Percentiles rank a stretch among this genome's conserved stretches.
Conservation (phyloP, 2,113 vertebrate species). For the Crotophaga sulcirostris region DNA sequence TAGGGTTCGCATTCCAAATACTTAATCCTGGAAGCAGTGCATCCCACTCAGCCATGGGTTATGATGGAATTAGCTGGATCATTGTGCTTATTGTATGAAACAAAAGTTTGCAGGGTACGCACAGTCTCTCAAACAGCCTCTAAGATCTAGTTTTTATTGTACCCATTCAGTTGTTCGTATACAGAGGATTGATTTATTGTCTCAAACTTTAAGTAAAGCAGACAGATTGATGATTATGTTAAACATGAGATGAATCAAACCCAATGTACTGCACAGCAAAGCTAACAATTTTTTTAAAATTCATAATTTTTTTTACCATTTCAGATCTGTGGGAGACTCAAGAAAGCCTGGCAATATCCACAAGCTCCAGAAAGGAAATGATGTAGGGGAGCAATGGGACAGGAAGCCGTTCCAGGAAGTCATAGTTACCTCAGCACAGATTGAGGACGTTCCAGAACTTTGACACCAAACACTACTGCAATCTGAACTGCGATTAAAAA, state of each 20-base stretch:
- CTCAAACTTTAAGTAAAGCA: not conserved
- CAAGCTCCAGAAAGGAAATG: slow-evolving; percentile 76
- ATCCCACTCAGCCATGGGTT: not conserved
- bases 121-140: not conserved
- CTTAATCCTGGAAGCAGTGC: not conserved
- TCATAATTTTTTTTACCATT: slow-evolving; percentile 68
- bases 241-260: not conserved
- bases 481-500: slow-evolving; percentile 71
- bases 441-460: slow-evolving; percentile 69
- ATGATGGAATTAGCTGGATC: not conserved
- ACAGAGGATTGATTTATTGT: not conserved
- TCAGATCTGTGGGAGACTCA: slow-evolving; percentile 74
- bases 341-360: slow-evolving; percentile 74
- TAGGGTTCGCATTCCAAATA: not conserved
- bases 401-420: slow-evolving; percentile 81
- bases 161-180: not conserved
- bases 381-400: slow-evolving; percentile 75
- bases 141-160: not conserved
- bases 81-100: not conserved
- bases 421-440: slow-evolving; percentile 77
- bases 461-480: slow-evolving; percentile 71
- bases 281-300: not conserved
- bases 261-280: not conserved
- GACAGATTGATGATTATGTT: not conserved
- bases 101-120: not conserved